Base-by-base conservation (phyloP, 2,797 vertebrate genomes). In the Schizopygopsis malacanthus region DNA sequence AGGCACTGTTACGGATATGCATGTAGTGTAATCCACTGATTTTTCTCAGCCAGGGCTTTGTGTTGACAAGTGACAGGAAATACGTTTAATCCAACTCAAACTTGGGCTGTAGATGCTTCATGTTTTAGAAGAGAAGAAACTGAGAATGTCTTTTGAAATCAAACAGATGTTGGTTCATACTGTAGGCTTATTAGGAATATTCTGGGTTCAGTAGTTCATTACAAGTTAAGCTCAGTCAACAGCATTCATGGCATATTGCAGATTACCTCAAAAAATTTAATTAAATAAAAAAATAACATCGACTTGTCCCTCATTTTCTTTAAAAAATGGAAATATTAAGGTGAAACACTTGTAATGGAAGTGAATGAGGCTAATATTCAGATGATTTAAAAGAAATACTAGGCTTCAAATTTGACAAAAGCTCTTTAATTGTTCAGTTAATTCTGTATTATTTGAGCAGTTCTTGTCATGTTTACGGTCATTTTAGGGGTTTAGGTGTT, bases 11-110 rank as follows among this genome's bases (percentile, higher is more conserved):
- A 73, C 77, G 73, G 83, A 77, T 83, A 86, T 82, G 81, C 83
- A 76, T 25, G 18, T 47, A 83, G 76, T 67, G 69, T 86, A 61
- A 82, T 72, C 52, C 39, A 39, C n/a, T 28, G 54, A 82, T 90
- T 80, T 85, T 89, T 88, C 81, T 75, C 45, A 87, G 41, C 41
- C 85, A 87, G 73, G 73, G 75, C 50, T 70, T 85, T 85, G 73
- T 85, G 85, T 73, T 86, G 83, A 70, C 77, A 72, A n/a, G 80
- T 59, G 16, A 91, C 61, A 88, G 88, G 88, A 93, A 92, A 87
- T 52, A 88, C 79, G 86, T 80, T 82, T 20, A 63, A 83, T 89
- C 89, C 89, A 88, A 87, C 75, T 82, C 70, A 88, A 86, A 79
- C 59, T 70, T 70, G 18, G 77, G 56, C 81, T 86, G 56, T 82